These are phyloP conservation scores for Kryptolebias marmoratus DNA, from an alignment of 2,113 vertebrate species.

Conservation along the genomic window DNA sequence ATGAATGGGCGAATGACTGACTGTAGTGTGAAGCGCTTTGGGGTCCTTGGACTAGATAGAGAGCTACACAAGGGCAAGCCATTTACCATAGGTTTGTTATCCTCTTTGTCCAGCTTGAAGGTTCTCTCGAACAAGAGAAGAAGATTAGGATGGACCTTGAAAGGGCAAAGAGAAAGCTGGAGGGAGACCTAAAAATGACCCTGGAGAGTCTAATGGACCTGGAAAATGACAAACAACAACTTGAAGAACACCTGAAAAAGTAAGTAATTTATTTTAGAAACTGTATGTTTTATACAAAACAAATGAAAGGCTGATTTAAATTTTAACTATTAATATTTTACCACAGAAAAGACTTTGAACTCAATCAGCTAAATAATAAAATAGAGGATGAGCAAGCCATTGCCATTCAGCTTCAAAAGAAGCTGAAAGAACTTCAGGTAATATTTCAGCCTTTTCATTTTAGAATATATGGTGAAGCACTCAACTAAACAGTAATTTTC, in stretches of 20 bases:
- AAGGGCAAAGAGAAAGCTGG: constrained; percentile 85
- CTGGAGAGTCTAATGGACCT: constrained; percentile 86
- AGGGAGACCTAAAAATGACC: constrained; percentile 85
- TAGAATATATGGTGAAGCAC: no score
- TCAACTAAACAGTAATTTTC: no score
- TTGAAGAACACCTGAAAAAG: constrained; percentile 88
- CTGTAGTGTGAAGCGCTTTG: no score
- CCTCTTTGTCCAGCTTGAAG: constrained; percentile 79
- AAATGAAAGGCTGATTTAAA: no score
- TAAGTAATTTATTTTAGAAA: constrained; percentile 40
- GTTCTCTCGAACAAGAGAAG: constrained; percentile 88
- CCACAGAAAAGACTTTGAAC: constrained; percentile 88
- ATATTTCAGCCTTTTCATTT: neutral
- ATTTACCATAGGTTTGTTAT: no score
- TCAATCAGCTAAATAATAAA: constrained; percentile 84
- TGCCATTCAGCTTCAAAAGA: constrained; percentile 86
- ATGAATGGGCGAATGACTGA: no score
- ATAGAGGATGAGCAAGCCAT: constrained; percentile 86
- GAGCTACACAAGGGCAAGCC: no score
- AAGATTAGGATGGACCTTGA: constrained; percentile 88
- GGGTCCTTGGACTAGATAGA: no score
- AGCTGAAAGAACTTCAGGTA: constrained; percentile 89
- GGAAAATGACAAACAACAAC: constrained; percentile 86
- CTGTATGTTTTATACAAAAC: no score
- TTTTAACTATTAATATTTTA: no score